Evolutionary conservation across 2,888 invertebrate species (phyloP), one percentile per base, ranked within the genome.

Genomic region (Nipponacmea schrenckii): DNA sequence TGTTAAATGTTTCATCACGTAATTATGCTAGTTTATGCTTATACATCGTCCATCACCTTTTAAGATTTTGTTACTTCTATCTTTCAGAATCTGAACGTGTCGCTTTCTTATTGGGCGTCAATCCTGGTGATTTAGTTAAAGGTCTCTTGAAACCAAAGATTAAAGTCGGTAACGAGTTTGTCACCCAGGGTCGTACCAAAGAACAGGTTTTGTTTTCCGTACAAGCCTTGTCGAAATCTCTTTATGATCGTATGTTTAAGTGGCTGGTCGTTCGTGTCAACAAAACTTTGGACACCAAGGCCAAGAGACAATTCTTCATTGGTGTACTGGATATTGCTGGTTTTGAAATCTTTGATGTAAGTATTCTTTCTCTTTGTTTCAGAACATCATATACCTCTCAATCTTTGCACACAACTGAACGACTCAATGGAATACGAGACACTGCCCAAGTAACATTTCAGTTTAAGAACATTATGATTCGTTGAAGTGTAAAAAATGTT

Each of bases 311-410:
- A 90, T 95, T 96, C 91, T 98, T 98, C 93, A 98, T 98, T 91
- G 97, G 98, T 95, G 98, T 98, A 90, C 93, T 98, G 93, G 98
- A 98, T 96, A 98, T 98, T 92, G 98, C 98, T 90, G 98, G 98
- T 92, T 98, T 98, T 91, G 98, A 98, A 92, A 99, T 98, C 92
- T 98, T 98, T 94, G 98, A 99, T 83, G 89, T 85, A 74, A 77
- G 73, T 72, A 48, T 27, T 2, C 62, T n/a, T 44, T 62, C 0
- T 7, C 20, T 24, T 10, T 31, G 31, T 31, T 4, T 31, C 7
- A 39, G 10, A 39, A 39, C 39, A 8, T 39, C 39, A 39, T 39
- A 39, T 5, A 39, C 39, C 39, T 1, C 5, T 5, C 2, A 31
- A 31, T 2, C 5, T 31, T 31, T 31, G 2, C 31, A 2, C 31